Evolutionary conservation across 2,888 invertebrate species (phyloP).

Genomic region (Venustoraphidia nigricollis): DNA sequence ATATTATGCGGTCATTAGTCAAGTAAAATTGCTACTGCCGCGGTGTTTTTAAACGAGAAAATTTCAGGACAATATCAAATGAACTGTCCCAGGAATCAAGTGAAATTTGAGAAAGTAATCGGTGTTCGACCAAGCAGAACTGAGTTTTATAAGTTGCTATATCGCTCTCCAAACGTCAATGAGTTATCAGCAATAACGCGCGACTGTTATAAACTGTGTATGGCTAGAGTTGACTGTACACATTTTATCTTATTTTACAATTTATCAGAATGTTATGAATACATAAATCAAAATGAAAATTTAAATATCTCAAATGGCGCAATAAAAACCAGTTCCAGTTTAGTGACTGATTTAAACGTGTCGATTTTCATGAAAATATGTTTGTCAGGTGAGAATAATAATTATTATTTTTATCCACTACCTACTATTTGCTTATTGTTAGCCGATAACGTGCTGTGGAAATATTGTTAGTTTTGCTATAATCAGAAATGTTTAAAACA

Average conservation of each 20-base stretch:
- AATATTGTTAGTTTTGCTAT: too few species aligned
- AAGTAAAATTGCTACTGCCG: too few species aligned
- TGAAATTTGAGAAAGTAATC: conserved; percentile 26
- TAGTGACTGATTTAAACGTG: conserved; percentile 34
- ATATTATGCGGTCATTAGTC: too few species aligned
- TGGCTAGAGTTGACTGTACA: conserved; percentile 19
- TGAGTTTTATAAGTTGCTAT: conserved; percentile 16
- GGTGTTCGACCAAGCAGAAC: conserved; percentile 20
- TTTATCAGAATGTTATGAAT: conserved; percentile 23
- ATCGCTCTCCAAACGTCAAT: conserved; percentile 12
- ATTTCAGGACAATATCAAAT: conserved; percentile 16
- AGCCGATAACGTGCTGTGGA: too few species aligned
- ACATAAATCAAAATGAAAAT: conserved; percentile 13
- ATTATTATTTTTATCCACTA: not conserved
- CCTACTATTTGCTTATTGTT: conserved; percentile 1
- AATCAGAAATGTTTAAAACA: too few species aligned
- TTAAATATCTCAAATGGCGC: conserved; percentile 6
- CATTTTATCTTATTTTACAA: conserved; percentile 26
- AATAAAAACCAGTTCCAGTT: conserved; percentile 18
- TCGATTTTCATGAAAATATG: conserved; percentile 53
- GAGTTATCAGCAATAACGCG: conserved; percentile 19
- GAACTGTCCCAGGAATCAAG: conserved; percentile 20
- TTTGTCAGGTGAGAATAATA: conserved; percentile 31
- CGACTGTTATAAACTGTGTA: conserved; percentile 24
- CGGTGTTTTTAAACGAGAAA: too few species aligned